These are phyloP conservation scores for Triplophysa yarkandensis DNA, from an alignment of 2,797 vertebrate genomes.

Conservation along the genomic window DNA sequence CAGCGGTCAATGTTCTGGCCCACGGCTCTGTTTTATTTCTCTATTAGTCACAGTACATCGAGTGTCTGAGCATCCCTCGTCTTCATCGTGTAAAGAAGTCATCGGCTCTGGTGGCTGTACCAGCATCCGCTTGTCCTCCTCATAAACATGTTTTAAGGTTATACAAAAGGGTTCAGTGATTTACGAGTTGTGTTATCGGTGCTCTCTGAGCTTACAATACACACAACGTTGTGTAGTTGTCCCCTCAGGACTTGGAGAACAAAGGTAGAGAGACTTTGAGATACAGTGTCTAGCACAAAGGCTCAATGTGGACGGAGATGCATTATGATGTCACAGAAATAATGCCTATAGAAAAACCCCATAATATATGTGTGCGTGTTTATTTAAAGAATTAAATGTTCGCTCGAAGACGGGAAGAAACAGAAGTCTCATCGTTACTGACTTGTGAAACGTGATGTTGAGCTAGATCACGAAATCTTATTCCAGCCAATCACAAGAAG, in stretches of 20 bases:
- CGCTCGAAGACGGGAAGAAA: neutral
- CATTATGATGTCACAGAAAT: neutral
- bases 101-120: neutral
- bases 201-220: constrained; percentile 24
- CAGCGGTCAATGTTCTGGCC: neutral
- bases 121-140: neutral
- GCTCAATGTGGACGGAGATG: neutral
- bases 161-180: constrained; percentile 13
- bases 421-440: neutral
- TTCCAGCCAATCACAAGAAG: neutral
- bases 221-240: constrained; percentile 12
- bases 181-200: constrained; percentile 4
- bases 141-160: neutral
- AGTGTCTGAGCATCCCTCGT: neutral
- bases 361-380: neutral
- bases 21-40: constrained; percentile 1
- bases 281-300: neutral
- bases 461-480: constrained; percentile 18
- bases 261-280: neutral
- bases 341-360: too few relatives aligned
- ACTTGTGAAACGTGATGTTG: constrained; percentile 10
- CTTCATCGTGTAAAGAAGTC: neutral
- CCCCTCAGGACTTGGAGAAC: neutral
- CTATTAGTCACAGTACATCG: constrained; percentile 23
- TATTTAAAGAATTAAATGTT: neutral